Percentiles rank a stretch among this genome's conserved stretches.
Conservation (phyloP, 2,113 vertebrate species). For the Siphamia tubifer region DNA sequence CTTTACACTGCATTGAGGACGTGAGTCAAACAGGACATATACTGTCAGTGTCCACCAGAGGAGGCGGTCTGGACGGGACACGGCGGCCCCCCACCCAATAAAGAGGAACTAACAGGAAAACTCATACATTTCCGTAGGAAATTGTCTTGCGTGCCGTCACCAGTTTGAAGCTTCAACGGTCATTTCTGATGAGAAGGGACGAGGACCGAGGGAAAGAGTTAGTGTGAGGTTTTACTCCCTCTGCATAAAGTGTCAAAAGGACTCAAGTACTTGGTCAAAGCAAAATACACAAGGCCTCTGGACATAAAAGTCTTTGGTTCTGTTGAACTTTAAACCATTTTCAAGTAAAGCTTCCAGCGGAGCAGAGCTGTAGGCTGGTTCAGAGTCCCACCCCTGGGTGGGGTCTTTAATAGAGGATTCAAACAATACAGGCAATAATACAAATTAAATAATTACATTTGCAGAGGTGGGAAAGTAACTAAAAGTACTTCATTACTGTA, state of each 20-base stretch:
- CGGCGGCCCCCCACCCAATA: conserved; percentile 9
- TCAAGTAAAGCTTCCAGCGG: conserved; percentile 55
- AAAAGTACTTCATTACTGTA: no score
- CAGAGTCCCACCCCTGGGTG: neutral
- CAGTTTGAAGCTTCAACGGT: conserved; percentile 8
- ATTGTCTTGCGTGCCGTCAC: conserved; percentile 42
- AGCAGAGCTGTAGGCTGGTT: conserved; percentile 36
- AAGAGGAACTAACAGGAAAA: conserved; percentile 26
- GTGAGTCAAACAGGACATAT: no score
- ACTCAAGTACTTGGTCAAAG: conserved; percentile 5
- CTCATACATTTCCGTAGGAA: conserved; percentile 69
- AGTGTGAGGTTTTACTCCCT: neutral
- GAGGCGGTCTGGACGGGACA: neutral
- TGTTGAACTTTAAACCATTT: conserved; percentile 42
- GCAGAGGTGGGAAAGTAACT: no score
- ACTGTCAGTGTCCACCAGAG: no score
- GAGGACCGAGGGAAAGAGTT: no score
- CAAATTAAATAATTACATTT: neutral
- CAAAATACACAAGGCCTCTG: conserved; percentile 71
- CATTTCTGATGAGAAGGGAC: conserved; percentile 11
- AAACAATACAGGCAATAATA: neutral
- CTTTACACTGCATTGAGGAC: conserved; percentile 76
- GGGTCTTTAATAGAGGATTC: neutral
- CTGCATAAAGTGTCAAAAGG: conserved; percentile 34
- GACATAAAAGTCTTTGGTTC: conserved; percentile 74